These are phyloP conservation scores for Drosophila falleni DNA, from an alignment of 2,888 invertebrate species.

Conservation along the genomic window DNA sequence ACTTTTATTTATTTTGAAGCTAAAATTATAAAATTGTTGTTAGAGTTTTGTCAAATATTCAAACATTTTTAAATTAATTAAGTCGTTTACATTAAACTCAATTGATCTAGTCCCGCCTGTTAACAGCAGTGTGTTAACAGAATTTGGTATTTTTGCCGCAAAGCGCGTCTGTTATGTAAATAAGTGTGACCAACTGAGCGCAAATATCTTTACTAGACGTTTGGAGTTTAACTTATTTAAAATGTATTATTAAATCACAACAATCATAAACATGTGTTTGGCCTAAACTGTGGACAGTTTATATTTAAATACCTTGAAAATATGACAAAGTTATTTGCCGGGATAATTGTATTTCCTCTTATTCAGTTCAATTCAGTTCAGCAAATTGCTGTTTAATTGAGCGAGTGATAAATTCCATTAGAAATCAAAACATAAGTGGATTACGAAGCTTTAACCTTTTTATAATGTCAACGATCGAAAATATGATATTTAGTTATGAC, in stretches of 20 bases:
- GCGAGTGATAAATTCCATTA: slow-evolving; percentile 41
- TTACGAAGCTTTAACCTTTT: slow-evolving; percentile 47
- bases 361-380: slow-evolving; percentile 3
- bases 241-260: slow-evolving; percentile 4
- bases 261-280: slow-evolving; percentile 35
- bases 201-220: slow-evolving; percentile 3
- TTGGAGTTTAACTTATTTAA: slow-evolving; percentile 6
- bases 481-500: slow-evolving; percentile 71
- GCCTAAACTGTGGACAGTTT: background rate
- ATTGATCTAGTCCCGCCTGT: no score
- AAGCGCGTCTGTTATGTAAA: background rate
- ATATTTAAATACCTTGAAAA: slow-evolving; percentile 37
- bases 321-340: slow-evolving; percentile 27
- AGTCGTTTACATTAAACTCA: no score
- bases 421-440: slow-evolving; percentile 35
- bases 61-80: no score
- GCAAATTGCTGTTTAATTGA: slow-evolving; percentile 69
- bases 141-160: no score
- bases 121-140: background rate
- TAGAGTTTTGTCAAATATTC: no score
- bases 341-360: slow-evolving; percentile 42
- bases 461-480: slow-evolving; percentile 66
- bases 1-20: no score
- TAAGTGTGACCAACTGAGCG: slow-evolving; percentile 7
- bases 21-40: no score